These are phyloP conservation scores for Psilopogon haemacephalus DNA, from an alignment of 2,113 vertebrate genomes.

Conservation along the genomic window DNA sequence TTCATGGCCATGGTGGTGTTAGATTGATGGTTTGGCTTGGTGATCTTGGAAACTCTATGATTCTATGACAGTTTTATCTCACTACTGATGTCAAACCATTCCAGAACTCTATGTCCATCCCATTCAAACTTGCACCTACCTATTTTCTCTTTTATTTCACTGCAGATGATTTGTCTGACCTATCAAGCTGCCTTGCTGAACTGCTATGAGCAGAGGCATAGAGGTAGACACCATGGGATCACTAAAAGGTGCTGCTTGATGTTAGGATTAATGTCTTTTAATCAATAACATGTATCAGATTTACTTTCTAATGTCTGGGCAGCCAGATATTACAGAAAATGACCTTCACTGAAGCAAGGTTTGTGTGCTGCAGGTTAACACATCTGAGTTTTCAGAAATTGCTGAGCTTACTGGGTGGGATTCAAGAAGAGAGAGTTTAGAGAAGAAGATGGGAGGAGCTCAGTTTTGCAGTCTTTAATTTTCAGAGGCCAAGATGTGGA, in stretches of 20 bases:
- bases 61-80: background rate
- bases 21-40: no score
- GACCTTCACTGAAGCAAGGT: background rate
- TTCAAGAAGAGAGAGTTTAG: background rate
- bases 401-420: background rate
- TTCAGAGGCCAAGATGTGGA: background rate
- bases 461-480: constrained; percentile 22
- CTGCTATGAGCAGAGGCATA: background rate
- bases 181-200: background rate
- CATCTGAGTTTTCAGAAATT: background rate
- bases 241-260: background rate
- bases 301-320: background rate
- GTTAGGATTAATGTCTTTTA: background rate
- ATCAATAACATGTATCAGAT: background rate
- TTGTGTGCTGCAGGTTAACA: background rate
- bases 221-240: background rate
- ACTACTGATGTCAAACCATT: background rate
- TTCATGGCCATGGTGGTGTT: no score
- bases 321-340: background rate
- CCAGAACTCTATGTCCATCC: background rate
- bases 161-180: background rate
- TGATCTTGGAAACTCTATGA: no score
- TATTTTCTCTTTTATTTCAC: background rate
- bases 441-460: background rate
- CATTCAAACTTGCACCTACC: background rate